These are phyloP conservation scores for Epistrophe eligans DNA, from an alignment of 2,888 invertebrate species.

Conservation along the genomic window DNA sequence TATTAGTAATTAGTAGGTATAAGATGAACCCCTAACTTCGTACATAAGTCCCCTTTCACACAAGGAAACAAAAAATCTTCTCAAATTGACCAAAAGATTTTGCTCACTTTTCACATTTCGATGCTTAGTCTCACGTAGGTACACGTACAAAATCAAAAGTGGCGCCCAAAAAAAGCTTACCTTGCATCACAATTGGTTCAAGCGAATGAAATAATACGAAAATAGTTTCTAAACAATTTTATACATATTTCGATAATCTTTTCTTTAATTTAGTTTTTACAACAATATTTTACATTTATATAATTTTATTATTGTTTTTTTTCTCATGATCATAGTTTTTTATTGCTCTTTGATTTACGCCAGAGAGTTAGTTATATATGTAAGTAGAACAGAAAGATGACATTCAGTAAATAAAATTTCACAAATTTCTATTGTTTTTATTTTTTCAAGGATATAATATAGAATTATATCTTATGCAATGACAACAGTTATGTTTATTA, in stretches of 20 bases:
- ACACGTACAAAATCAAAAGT: too few relatives aligned
- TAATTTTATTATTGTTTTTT: constrained; percentile 12
- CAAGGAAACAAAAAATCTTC: too few relatives aligned
- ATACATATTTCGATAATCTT: background rate
- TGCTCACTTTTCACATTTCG: too few relatives aligned
- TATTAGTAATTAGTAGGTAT: too few relatives aligned
- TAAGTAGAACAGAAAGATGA: constrained; percentile 7
- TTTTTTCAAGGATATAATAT: constrained; percentile 1
- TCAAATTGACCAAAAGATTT: too few relatives aligned
- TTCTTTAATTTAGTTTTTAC: constrained; percentile 20
- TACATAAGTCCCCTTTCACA: too few relatives aligned
- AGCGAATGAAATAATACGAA: background rate
- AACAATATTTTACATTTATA: constrained; percentile 19
- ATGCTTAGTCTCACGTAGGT: too few relatives aligned
- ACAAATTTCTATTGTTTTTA: constrained; percentile 3
- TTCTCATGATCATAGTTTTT: background rate
- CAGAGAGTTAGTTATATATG: too few relatives aligned
- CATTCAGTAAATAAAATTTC: background rate
- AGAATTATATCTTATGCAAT: background rate
- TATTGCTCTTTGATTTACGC: background rate
- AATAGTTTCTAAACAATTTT: constrained; percentile 11
- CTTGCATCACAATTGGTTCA: background rate
- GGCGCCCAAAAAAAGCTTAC: too few relatives aligned
- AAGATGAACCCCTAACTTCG: too few relatives aligned
- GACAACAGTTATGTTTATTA: constrained; percentile 9